Conservation (phyloP, 2,113 vertebrate species). For the Todiramphus saurophagus region DNA sequence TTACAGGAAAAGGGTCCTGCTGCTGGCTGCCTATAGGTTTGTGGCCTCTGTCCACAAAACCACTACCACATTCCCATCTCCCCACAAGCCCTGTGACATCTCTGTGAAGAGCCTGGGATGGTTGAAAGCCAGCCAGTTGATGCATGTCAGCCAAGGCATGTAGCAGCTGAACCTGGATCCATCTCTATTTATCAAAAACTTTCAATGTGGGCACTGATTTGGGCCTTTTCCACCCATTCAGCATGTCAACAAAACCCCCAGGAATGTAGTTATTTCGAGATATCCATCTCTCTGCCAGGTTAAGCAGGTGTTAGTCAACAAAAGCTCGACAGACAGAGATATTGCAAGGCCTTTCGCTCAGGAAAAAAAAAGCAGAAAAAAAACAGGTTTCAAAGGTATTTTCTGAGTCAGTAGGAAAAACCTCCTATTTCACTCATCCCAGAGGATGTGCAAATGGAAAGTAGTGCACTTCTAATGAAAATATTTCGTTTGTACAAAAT, state of each 20-base stretch:
- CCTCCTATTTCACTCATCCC: neutral
- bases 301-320: neutral
- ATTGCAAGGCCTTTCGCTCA: neutral
- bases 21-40: neutral
- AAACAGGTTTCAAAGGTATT: neutral
- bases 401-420: fast-evolving
- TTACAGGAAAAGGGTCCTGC: fast-evolving
- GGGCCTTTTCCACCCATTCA: neutral
- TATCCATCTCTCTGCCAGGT: neutral
- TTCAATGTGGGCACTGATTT: neutral
- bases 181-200: neutral
- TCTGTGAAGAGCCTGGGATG: fast-evolving
- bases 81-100: neutral
- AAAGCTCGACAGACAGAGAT: neutral
- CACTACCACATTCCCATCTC: fast-evolving
- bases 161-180: neutral
- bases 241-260: neutral
- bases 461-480: neutral
- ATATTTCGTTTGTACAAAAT: neutral
- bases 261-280: neutral
- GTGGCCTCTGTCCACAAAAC: neutral
- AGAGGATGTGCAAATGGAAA: neutral
- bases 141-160: fast-evolving
- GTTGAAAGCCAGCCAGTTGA: neutral
- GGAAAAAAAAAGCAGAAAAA: neutral